Base-by-base conservation (phyloP, 2,888 invertebrate genomes). In the Pandemis cinnamomeana region DNA sequence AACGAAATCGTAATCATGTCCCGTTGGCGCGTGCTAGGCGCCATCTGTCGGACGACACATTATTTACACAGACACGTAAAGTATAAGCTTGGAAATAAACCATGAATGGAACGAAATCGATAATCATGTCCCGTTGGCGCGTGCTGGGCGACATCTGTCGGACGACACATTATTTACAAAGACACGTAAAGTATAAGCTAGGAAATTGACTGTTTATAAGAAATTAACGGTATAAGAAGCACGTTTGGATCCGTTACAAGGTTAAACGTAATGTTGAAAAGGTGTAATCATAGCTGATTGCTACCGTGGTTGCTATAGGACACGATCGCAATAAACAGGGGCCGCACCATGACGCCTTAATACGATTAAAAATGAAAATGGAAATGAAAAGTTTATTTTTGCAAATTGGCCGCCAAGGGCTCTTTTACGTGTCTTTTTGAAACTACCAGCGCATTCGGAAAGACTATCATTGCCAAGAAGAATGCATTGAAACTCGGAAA, bases 1-100 rank as follows among this genome's bases (percentile, higher is more conserved):
- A 27, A 48, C 66, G 6, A 36, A 20, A n/a, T 41, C 10, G 4
- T 36, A 36, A 36, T 36, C 2, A 51, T 76, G 77, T 79, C 77
- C 80, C 80, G 81, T 81, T 82, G 72, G 51, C 75, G 70, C 71
- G 72, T 66, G 77, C 81, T 76, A 55, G 41, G 13, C 72, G 73
- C 67, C 81, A 81, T 77, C 81, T 80, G 74, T 66, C 48, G 61
- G 20, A 58, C 62, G 60, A 66, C 27, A 36, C 27, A 73, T 13
- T 66, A 62, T 44, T 27, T 41, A 72, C 8, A 11, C 11, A 10
- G 20, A n/a, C 53, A 67, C 58, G 55, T 58, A 44, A 20, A 20
- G 67, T 58, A 68, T 68, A 44, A 68, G 58, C 20, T 55, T 13
- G 67, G 58, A 67, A 67, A 67, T 42, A 67, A 53, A 58, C 27